Conservation (phyloP, 2,888 invertebrate genomes). For the Euclidia mi region DNA sequence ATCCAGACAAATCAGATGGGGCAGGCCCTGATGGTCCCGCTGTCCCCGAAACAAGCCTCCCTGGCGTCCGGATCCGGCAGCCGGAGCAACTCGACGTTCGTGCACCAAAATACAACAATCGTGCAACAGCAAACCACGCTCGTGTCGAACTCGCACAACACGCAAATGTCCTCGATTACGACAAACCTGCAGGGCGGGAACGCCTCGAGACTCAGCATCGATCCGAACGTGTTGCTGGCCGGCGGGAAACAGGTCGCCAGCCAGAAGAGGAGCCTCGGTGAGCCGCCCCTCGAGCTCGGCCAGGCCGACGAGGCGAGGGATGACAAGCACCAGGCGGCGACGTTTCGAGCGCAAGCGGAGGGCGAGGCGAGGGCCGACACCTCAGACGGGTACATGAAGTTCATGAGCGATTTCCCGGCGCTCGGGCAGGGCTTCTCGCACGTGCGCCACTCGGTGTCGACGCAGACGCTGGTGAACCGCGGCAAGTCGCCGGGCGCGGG, state of each 20-base stretch:
- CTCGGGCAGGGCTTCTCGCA: conserved; percentile 41
- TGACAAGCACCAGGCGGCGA: conserved; percentile 31
- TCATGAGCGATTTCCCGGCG: conserved; percentile 62
- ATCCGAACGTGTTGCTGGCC: conserved; percentile 89
- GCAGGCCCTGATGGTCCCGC: conserved; percentile 93
- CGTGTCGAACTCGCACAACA: conserved; percentile 92
- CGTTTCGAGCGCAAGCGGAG: conserved; percentile 18
- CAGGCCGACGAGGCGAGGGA: conserved; percentile 53
- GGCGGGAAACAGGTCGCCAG: conserved; percentile 69
- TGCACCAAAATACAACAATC: conserved; percentile 96
- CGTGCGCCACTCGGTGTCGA: conserved; percentile 93
- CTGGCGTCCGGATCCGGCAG: conserved; percentile 86
- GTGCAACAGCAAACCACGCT: conserved; percentile 95
- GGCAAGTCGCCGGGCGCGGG: conserved; percentile 33
- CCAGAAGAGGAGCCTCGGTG: conserved; percentile 64
- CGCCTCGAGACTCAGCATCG: conserved; percentile 88
- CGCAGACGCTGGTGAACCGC: conserved; percentile 91
- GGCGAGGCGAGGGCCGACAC: conserved; percentile 51
- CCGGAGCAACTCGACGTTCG: conserved; percentile 93
- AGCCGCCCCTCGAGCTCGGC: conserved; percentile 44
- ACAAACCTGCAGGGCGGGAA: conserved; percentile 69
- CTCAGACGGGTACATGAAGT: conserved; percentile 65
- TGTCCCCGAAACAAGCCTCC: conserved; percentile 91
- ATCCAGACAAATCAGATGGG: conserved; percentile 93
- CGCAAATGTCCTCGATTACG: conserved; percentile 71